phyloP scores from a whole-genome alignment of 2,113 vertebrate species.

The Periophthalmodon schlosseri region DNA sequence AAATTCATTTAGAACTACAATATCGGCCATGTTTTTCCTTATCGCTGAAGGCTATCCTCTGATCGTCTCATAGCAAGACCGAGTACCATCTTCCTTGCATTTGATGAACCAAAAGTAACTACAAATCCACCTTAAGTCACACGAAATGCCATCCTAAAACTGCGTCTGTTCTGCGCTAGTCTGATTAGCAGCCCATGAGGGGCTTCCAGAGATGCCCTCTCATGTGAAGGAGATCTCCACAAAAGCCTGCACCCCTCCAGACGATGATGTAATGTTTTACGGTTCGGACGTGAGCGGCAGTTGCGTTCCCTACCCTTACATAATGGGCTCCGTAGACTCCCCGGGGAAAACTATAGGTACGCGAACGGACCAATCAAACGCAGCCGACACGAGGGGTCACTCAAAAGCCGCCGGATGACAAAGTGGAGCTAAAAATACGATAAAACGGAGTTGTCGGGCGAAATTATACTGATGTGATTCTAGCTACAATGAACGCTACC shows the following conservation, averaged over 20 bases:
- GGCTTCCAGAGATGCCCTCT: constrained; percentile 25
- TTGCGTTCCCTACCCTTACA: constrained; percentile 38
- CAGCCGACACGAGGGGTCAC: constrained; percentile 26
- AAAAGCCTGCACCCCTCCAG: constrained; percentile 57
- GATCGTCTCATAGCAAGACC: background rate
- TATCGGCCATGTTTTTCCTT: background rate
- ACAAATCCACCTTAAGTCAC: background rate
- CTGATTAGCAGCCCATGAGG: constrained; percentile 21
- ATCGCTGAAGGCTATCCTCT: background rate
- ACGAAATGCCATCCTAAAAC: background rate
- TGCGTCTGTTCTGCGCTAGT: background rate
- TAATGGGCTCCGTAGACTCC: constrained; percentile 21
- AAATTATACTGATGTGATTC: constrained; percentile 7
- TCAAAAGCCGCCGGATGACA: constrained; percentile 4
- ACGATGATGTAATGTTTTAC: constrained; percentile 71
- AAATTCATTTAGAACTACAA: background rate
- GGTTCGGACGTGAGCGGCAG: constrained; percentile 54
- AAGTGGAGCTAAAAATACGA: background rate
- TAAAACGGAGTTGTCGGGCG: background rate
- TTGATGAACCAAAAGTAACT: background rate
- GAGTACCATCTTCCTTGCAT: background rate
- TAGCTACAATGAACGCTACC: constrained; percentile 10
- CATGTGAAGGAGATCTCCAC: constrained; percentile 35
- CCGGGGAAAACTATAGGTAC: constrained; percentile 6
- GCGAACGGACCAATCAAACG: constrained; percentile 29